Evolutionary conservation across 2,797 vertebrate species (phyloP), one percentile per base, ranked within the genome.

Genomic region (Melanotaenia pygmaea): DNA sequence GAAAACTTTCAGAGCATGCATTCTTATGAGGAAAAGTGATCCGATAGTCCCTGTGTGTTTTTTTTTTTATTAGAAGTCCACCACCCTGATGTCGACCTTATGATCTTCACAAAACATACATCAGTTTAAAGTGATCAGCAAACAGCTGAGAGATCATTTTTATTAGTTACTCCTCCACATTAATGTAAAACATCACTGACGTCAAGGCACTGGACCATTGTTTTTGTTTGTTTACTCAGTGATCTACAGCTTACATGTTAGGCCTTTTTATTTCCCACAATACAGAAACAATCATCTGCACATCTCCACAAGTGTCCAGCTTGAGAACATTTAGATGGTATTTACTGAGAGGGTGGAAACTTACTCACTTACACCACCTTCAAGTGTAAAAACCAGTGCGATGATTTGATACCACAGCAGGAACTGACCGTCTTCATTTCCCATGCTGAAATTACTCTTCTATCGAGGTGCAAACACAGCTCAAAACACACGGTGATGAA

Each of bases 311-410:
- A 58, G 2, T 53, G 30, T 13, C 2, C 61, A 50, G 26, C 45
- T 72, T 54, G 40, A 68, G 0, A 67, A 51, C 37, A 57, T n/a
- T n/a, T 26, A 47, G 7, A 53, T 12, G 0, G 18, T 13, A 1
- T 37, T 76, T n/a, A 64, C 40, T 24, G 34, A 61, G 22, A 58
- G 57, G 34, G 1, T 67, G 72, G 43, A 66, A 72, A 72, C 18
- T 77, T 79, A 62, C n/a, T 68, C 24, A 51, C 59, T 79, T 37
- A 86, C 64, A 72, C 71, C 57, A 51, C 14, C 66, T 50, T 43
- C 72, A 22, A 30, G 0, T 60, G 62, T 35, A 68, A 77, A 57
- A 77, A 75, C 53, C 47, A 65, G 20, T 45, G 59, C 59, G 67
- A 79, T 13, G 30, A 64, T 53, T 53, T 30, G 18, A 72, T 18